phyloP scores from a whole-genome alignment of 2,113 vertebrate species.

The Paratilapia polleni region DNA sequence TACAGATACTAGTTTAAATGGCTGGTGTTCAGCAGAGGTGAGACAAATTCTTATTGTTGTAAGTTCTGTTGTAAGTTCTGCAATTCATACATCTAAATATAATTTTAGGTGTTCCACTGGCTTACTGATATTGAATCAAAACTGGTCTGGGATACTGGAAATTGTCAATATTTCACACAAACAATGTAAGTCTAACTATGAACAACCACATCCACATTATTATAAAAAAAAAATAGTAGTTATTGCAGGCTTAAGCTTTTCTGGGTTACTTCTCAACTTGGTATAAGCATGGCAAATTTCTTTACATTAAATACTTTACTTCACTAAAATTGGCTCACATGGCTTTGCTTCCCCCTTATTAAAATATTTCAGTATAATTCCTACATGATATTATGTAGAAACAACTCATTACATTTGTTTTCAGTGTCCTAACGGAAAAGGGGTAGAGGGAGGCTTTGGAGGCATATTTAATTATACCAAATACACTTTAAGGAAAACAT shows the following conservation, averaged over 20 bases:
- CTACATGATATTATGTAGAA: slow-evolving; percentile 22
- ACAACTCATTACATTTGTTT: slow-evolving; percentile 46
- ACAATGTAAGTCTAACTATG: neutral
- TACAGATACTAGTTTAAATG: neutral
- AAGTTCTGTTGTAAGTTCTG: neutral
- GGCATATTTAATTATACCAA: slow-evolving; percentile 49
- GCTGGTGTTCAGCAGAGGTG: neutral
- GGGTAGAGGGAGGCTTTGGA: slow-evolving; percentile 6
- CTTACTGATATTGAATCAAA: neutral
- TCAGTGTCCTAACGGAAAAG: slow-evolving; percentile 30
- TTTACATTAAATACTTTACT: neutral
- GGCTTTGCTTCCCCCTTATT: neutral
- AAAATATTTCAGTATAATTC: slow-evolving; percentile 22
- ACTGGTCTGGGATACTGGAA: neutral
- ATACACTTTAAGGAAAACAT: slow-evolving; percentile 40
- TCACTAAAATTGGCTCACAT: neutral
- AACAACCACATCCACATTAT: neutral
- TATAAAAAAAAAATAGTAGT: neutral
- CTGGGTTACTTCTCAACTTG: neutral
- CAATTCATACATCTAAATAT: neutral
- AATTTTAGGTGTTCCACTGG: neutral
- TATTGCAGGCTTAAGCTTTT: neutral
- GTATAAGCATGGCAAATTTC: neutral
- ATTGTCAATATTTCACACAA: neutral
- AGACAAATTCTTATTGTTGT: neutral